phyloP scores from a whole-genome alignment of 2,888 invertebrate species.

The Capitulum mitella region DNA sequence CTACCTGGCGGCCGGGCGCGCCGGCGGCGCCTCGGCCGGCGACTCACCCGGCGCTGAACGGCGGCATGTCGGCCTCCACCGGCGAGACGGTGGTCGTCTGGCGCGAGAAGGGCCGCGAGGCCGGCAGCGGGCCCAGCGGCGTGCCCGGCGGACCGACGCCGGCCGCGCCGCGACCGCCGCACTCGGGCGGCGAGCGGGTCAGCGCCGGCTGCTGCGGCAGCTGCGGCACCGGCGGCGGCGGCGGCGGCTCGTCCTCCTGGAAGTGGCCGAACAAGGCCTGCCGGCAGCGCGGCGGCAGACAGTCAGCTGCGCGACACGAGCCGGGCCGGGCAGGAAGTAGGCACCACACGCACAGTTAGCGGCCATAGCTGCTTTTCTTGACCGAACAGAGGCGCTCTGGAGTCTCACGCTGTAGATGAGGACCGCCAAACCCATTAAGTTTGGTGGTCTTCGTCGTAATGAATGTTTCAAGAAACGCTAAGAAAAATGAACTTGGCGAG shows the following conservation, averaged over 20 bases:
- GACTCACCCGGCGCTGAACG: slow-evolving; percentile 8
- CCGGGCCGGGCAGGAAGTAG: too few species aligned
- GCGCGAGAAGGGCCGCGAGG: slow-evolving; percentile 42
- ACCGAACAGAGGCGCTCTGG: too few species aligned
- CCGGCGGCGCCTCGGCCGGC: slow-evolving; percentile 18
- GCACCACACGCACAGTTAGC: too few species aligned
- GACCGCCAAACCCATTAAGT: too few species aligned
- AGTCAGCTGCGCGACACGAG: too few species aligned
- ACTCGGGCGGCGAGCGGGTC: slow-evolving; percentile 42
- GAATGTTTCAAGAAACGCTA: too few species aligned
- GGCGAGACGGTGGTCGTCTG: slow-evolving; percentile 35
- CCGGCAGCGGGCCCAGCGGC: neutral
- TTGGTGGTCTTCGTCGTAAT: too few species aligned
- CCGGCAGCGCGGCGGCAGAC: neutral
- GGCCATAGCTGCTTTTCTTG: too few species aligned
- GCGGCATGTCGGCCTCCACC: neutral
- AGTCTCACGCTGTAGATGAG: too few species aligned
- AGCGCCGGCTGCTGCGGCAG: slow-evolving; percentile 37
- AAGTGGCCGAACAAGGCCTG: slow-evolving; percentile 46
- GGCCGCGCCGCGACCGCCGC: neutral
- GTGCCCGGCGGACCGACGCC: slow-evolving; percentile 31
- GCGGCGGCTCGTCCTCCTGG: slow-evolving; percentile 53
- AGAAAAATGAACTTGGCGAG: too few species aligned
- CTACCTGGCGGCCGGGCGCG: too few species aligned
- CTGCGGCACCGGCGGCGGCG: slow-evolving; percentile 31